A percentile compares a stretch with the other conserved stretches of the same genome.
These are phyloP conservation scores for Anniella stebbinsi DNA, from an alignment of 2,797 vertebrate genomes.

Conservation along the genomic window DNA sequence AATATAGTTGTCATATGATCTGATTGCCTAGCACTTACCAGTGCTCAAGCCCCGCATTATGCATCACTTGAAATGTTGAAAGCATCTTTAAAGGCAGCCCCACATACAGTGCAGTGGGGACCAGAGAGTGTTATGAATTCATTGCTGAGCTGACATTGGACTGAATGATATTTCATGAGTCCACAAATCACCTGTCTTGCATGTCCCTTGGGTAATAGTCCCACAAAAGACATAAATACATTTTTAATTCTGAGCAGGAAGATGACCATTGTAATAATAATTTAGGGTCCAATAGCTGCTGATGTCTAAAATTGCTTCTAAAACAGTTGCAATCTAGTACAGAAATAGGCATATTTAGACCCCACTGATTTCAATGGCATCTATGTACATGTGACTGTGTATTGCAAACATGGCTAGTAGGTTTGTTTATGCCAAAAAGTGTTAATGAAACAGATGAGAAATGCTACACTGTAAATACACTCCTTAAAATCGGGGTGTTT, in stretches of 20 bases:
- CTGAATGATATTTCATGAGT: neutral
- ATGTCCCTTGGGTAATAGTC: neutral
- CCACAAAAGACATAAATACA: conserved; percentile 33
- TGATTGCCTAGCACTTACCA: no score
- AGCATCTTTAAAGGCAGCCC: no score
- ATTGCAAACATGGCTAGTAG: neutral
- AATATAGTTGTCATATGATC: no score
- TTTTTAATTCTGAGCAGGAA: conserved; percentile 36
- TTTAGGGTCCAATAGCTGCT: neutral
- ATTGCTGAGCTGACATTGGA: neutral
- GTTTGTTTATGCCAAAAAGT: neutral
- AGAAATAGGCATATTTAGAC: neutral
- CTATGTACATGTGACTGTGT: neutral
- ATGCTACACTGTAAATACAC: conserved; percentile 53
- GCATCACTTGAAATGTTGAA: no score
- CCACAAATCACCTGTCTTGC: neutral
- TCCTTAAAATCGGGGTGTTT: conserved; percentile 53
- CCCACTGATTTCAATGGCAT: neutral
- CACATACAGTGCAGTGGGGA: no score
- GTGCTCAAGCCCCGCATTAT: no score
- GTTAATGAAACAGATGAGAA: neutral
- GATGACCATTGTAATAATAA: conserved; percentile 28
- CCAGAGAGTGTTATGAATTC: no score
- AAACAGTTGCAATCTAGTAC: neutral
- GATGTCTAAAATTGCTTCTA: neutral